These are phyloP conservation scores for Dendronephthya gigantea DNA, from an alignment of 64 coral and sea anemone species.

Conservation along the genomic window DNA sequence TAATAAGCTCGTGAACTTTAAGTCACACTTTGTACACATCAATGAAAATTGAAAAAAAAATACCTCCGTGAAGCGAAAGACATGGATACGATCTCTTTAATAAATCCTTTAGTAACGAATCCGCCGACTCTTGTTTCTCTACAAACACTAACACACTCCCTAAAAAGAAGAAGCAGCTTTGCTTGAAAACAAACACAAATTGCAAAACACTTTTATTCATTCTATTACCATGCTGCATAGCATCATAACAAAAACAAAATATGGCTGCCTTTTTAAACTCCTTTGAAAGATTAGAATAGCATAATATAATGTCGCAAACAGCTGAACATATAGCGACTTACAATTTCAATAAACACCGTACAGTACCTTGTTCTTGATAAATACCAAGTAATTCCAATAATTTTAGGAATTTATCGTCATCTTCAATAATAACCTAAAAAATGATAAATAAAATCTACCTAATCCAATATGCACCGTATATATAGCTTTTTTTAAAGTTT, in stretches of 20 bases:
- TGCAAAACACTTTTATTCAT: not conserved
- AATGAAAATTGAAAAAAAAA: not conserved
- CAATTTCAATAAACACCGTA: not conserved
- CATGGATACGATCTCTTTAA: constrained; percentile 69
- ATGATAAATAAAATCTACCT: not conserved
- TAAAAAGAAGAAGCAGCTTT: constrained; percentile 17
- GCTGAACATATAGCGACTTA: too few relatives aligned
- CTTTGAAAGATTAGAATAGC: too few relatives aligned
- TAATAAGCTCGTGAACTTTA: too few relatives aligned
- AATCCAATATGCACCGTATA: too few relatives aligned
- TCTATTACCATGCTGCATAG: not conserved
- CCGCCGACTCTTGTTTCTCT: constrained; percentile 94
- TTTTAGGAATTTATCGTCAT: constrained; percentile 84
- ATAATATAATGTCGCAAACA: too few relatives aligned
- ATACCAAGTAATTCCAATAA: constrained; percentile 63
- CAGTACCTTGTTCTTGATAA: constrained; percentile 73
- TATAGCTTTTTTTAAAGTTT: too few relatives aligned
- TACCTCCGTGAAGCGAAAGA: constrained; percentile 89
- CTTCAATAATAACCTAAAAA: constrained; percentile 78
- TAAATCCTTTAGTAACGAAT: constrained; percentile 80
- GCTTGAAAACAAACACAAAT: not conserved
- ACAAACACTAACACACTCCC: constrained; percentile 96
- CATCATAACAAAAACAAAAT: too few relatives aligned
- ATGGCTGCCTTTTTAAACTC: too few relatives aligned
- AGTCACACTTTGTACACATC: not conserved